Evolutionary conservation across 1,140 invertebrate genomes (phyloP).

Genomic region (Sesamia nonagrioides): DNA sequence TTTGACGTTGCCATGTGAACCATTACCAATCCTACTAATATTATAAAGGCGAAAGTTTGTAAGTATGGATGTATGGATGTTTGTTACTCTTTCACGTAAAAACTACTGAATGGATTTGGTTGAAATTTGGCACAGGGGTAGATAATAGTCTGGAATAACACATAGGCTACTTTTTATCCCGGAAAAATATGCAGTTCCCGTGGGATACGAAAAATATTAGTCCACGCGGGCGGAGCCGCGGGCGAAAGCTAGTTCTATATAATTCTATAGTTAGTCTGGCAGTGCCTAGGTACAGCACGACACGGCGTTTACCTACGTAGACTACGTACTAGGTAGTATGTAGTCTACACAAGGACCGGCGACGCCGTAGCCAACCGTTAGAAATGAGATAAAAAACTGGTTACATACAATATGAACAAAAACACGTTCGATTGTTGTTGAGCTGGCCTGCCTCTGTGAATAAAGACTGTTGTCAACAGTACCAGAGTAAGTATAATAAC

Average conservation of each 20-base stretch:
- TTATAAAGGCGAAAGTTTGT: too few relatives aligned
- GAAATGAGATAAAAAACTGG: conserved; percentile 66
- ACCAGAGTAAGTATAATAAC: conserved; percentile 5
- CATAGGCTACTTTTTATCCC: too few relatives aligned
- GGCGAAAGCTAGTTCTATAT: too few relatives aligned
- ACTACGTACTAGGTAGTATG: conserved; percentile 52
- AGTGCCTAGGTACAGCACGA: conserved; percentile 71
- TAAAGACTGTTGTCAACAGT: background rate
- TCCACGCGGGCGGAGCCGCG: too few relatives aligned
- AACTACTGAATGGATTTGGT: too few relatives aligned
- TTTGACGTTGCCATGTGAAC: conserved; percentile 77
- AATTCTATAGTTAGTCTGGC: conserved; percentile 23
- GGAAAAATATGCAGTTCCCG: too few relatives aligned
- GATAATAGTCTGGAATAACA: too few relatives aligned
- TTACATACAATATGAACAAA: conserved; percentile 54
- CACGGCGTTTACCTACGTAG: conserved; percentile 54
- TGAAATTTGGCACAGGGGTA: too few relatives aligned
- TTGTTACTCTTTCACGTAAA: too few relatives aligned
- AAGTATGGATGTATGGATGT: too few relatives aligned
- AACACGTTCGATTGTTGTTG: conserved; percentile 48
- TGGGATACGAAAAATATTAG: too few relatives aligned
- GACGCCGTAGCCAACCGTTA: conserved; percentile 66
- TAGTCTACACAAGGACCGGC: conserved; percentile 61
- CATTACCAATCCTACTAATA: conserved; percentile 34
- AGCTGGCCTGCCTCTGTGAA: background rate